These are phyloP conservation scores for Nylanderia fulva DNA, from an alignment of 1,140 invertebrate genomes.

Conservation along the genomic window DNA sequence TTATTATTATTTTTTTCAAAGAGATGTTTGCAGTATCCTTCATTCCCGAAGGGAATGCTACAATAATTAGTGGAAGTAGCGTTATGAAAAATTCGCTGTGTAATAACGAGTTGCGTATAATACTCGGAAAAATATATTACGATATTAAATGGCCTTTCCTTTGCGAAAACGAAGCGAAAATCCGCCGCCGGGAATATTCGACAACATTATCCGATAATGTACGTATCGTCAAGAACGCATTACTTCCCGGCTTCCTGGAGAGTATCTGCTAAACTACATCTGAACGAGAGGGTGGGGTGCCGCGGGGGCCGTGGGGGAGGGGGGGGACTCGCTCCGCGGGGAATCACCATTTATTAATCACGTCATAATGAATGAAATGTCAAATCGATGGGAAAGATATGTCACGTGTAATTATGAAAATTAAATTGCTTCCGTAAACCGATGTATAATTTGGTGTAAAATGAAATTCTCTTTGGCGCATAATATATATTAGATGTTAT, in stretches of 20 bases:
- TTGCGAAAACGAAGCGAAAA: constrained; percentile 65
- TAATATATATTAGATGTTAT: background rate
- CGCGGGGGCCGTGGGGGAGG: constrained; percentile 22
- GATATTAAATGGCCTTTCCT: constrained; percentile 62
- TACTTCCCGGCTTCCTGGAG: constrained; percentile 53
- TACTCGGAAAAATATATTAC: constrained; percentile 59
- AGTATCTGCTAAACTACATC: constrained; percentile 52
- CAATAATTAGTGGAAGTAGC: background rate
- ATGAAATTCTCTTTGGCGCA: background rate
- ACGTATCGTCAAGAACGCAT: constrained; percentile 54
- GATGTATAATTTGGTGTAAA: background rate
- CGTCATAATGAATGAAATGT: constrained; percentile 56
- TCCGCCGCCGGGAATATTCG: constrained; percentile 71
- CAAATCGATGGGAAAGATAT: constrained; percentile 18
- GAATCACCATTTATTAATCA: constrained; percentile 53
- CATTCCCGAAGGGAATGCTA: background rate
- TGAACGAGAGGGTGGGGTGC: constrained; percentile 1
- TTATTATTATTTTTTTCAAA: too few relatives aligned
- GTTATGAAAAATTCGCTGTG: constrained; percentile 19
- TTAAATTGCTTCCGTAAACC: constrained; percentile 18
- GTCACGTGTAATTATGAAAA: constrained; percentile 45
- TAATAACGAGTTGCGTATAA: constrained; percentile 54
- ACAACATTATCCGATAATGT: constrained; percentile 71
- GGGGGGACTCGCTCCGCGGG: constrained; percentile 8
- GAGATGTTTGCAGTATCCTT: background rate